A percentile compares a stretch with the other conserved stretches of the same genome.
Conservation (phyloP, 2,797 vertebrate genomes). For the Spatula clypeata region DNA sequence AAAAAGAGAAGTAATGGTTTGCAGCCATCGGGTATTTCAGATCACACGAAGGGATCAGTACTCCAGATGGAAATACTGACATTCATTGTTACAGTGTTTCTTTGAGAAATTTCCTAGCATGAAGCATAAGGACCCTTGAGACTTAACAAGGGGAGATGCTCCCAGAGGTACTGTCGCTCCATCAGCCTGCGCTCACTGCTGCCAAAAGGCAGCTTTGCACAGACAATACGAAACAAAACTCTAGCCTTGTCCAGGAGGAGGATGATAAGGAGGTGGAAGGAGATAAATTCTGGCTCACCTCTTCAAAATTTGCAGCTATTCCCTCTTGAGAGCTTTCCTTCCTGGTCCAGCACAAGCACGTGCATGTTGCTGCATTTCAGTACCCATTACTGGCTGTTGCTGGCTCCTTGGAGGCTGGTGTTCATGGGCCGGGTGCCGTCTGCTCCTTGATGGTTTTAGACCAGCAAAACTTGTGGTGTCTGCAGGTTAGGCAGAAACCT, state of each 20-base stretch:
- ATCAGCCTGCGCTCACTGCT: background rate
- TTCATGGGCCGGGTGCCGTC: background rate
- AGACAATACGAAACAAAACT: background rate
- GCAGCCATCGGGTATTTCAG: slow-evolving; percentile 21
- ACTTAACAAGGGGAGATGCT: background rate
- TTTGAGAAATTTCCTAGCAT: background rate
- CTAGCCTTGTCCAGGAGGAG: background rate
- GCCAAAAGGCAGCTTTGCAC: background rate
- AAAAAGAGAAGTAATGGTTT: slow-evolving; percentile 23
- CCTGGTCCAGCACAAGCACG: accelerated
- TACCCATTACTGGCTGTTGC: accelerated
- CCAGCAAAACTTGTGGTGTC: background rate
- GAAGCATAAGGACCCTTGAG: background rate
- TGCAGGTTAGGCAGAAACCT: background rate
- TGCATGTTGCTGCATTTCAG: background rate
- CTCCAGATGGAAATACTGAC: slow-evolving; percentile 8
- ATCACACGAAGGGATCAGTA: background rate
- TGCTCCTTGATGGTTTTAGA: background rate
- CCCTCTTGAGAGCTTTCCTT: background rate
- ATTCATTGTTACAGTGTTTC: background rate
- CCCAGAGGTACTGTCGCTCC: background rate
- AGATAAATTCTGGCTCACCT: background rate
- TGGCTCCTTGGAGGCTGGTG: accelerated
- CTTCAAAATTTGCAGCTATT: background rate
- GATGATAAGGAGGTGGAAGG: background rate